A percentile compares a stretch with the other conserved stretches of the same genome.
Evolutionary conservation across 2,797 vertebrate genomes (phyloP).

Genomic region (Acipenser ruthenus): DNA sequence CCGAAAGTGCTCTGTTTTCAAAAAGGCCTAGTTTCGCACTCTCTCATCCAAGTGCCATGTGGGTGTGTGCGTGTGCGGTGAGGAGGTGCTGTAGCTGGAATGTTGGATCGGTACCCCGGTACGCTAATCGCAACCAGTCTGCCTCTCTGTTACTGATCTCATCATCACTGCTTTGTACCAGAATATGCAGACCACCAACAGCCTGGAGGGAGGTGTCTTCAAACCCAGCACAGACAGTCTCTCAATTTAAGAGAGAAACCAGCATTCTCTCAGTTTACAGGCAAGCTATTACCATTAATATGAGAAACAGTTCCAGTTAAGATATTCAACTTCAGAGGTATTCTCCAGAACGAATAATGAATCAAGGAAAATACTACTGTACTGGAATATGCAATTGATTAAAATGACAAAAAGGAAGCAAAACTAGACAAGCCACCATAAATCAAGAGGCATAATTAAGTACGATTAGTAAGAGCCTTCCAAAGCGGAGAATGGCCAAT

Average conservation of each 20-base stretch:
- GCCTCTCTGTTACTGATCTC: neutral
- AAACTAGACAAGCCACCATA: no score
- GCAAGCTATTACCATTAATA: no score
- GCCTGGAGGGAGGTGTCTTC: neutral
- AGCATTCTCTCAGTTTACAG: no score
- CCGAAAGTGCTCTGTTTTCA: slow-evolving; percentile 47
- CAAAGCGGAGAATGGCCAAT: no score
- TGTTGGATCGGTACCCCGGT: neutral
- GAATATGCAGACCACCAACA: neutral
- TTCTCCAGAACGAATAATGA: no score
- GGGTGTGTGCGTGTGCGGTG: neutral
- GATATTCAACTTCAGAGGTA: neutral
- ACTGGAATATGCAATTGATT: no score
- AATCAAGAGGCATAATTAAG: no score
- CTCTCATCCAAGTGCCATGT: neutral
- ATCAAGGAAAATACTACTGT: no score
- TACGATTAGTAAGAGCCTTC: no score
- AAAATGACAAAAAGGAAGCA: no score
- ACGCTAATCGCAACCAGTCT: neutral
- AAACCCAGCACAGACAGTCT: neutral
- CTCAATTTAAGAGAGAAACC: neutral
- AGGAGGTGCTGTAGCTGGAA: slow-evolving; percentile 1
- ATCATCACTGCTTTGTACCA: neutral
- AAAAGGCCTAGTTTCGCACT: slow-evolving; percentile 10
- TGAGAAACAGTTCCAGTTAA: no score